Evolutionary conservation across 2,888 invertebrate genomes (phyloP), one percentile per base, ranked within the genome.

Genomic region (Spodoptera picta): DNA sequence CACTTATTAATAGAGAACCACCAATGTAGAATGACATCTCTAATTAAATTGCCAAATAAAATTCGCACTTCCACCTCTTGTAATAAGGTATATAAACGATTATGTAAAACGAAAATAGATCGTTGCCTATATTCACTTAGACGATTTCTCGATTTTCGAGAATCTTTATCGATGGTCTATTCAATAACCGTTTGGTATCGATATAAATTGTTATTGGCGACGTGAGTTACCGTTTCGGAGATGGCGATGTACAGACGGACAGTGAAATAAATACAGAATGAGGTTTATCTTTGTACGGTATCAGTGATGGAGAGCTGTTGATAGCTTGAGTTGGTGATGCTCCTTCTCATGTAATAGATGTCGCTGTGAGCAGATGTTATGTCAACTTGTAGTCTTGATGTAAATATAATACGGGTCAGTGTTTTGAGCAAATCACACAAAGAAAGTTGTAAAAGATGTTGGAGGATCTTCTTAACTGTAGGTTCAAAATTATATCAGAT

Each of bases 151-250:
- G 84, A 87, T 88, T 85, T 86, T 84, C 60, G 69, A 77, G 67
- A 83, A 89, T 89, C 87, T 87, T 85, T 90, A 89, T 88, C 90
- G 87, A 85, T 88, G 84, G 83, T 82, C 86, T 87, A 87, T 89
- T 90, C 91, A 88, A 91, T 91, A 92, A 91, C 88, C 88, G 89
- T 91, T 90, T 81, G 83, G 87, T 86, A 90, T 88, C 91, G 90
- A 88, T 91, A 92, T 91, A 92, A 87, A 88, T 90, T 89, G 91
- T 91, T 92, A 91, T 90, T 87, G 90, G 87, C 85, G 89, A 88
- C 87, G 89, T 92, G 92, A 93, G 88, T 92, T 93, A 92, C 90
- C 84, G 91, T 88, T 90, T 87, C 85, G 83, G 83, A 88, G 92
- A 92, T 88, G 89, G 87, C 87, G 87, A 83, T 89, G 87, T 89